Evolutionary conservation across 2,797 vertebrate genomes (phyloP).

Genomic region (Rachycentron canadum): DNA sequence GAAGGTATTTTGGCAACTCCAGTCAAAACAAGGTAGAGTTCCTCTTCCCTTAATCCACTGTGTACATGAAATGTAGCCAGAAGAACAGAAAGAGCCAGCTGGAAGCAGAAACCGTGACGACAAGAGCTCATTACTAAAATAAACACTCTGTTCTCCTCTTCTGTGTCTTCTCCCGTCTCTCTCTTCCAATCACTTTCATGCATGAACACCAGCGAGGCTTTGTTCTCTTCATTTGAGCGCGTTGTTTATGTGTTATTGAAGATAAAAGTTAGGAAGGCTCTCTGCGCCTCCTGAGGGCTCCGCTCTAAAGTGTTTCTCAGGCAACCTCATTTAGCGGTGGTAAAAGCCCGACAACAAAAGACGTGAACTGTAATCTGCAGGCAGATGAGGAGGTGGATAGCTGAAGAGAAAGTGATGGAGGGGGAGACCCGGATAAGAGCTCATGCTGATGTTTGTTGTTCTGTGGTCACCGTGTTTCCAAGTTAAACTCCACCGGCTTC

Average conservation of each 20-base stretch:
- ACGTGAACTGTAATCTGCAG: conserved; percentile 26
- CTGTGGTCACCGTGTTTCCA: neutral
- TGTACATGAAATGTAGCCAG: conserved; percentile 49
- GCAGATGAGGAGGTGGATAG: conserved; percentile 37
- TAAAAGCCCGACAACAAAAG: conserved; percentile 40
- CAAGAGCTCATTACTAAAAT: conserved; percentile 75
- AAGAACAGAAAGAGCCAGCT: conserved; percentile 64
- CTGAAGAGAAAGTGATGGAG: conserved; percentile 1
- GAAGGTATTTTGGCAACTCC: conserved; percentile 46
- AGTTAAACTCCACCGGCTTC: neutral
- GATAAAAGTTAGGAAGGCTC: conserved; percentile 60
- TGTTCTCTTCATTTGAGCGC: conserved; percentile 49
- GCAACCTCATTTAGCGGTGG: conserved; percentile 52
- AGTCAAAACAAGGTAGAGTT: conserved; percentile 48
- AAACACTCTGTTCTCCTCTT: conserved; percentile 58
- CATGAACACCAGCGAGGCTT: conserved; percentile 61
- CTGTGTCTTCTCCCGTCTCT: conserved; percentile 38
- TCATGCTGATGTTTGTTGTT: neutral
- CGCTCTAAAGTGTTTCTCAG: conserved; percentile 48
- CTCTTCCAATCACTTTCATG: conserved; percentile 55
- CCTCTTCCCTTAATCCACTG: conserved; percentile 35
- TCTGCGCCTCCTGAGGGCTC: conserved; percentile 20
- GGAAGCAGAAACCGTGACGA: conserved; percentile 62
- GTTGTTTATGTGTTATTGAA: conserved; percentile 54
- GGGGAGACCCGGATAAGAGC: neutral